These are phyloP conservation scores for Drosophila lacertosa DNA, from an alignment of 1,140 invertebrate genomes.

Conservation along the genomic window DNA sequence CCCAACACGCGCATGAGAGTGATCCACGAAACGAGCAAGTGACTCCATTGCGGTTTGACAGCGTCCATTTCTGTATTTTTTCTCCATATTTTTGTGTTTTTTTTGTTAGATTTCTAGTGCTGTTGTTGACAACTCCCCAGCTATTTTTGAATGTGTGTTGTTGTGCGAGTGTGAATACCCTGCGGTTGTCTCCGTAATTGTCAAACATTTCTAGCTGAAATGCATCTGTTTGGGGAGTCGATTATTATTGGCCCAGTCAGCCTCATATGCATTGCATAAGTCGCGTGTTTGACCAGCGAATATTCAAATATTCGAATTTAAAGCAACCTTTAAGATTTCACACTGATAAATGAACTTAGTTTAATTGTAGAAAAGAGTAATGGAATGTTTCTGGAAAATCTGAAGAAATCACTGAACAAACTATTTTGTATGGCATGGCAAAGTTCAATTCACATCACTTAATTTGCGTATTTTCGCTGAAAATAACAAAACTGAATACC, in stretches of 20 bases:
- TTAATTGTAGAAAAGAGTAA: too few species aligned
- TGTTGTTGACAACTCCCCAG: slow-evolving; percentile 39
- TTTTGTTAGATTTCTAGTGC: slow-evolving; percentile 1
- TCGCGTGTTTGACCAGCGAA: not conserved
- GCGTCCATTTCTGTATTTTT: slow-evolving; percentile 23
- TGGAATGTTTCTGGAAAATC: slow-evolving; percentile 4
- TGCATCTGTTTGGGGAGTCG: not conserved
- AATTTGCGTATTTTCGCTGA: slow-evolving; percentile 17
- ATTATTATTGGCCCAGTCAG: slow-evolving; percentile 13
- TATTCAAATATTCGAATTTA: too few species aligned
- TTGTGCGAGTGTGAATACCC: slow-evolving; percentile 11
- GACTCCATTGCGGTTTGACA: slow-evolving; percentile 67
- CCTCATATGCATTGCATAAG: slow-evolving; percentile 3
- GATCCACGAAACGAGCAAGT: slow-evolving; percentile 37
- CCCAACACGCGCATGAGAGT: slow-evolving; percentile 31
- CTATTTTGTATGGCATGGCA: slow-evolving; percentile 8
- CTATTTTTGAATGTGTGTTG: slow-evolving; percentile 22
- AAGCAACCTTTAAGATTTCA: too few species aligned
- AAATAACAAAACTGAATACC: slow-evolving; percentile 23
- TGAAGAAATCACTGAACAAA: slow-evolving; percentile 8
- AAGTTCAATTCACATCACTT: slow-evolving; percentile 17
- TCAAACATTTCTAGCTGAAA: slow-evolving; percentile 46
- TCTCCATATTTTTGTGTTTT: not conserved
- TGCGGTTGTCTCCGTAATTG: slow-evolving; percentile 67
- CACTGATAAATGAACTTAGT: too few species aligned